These are phyloP conservation scores for Aphis gossypii DNA, from an alignment of 1,140 invertebrate species.

Conservation along the genomic window DNA sequence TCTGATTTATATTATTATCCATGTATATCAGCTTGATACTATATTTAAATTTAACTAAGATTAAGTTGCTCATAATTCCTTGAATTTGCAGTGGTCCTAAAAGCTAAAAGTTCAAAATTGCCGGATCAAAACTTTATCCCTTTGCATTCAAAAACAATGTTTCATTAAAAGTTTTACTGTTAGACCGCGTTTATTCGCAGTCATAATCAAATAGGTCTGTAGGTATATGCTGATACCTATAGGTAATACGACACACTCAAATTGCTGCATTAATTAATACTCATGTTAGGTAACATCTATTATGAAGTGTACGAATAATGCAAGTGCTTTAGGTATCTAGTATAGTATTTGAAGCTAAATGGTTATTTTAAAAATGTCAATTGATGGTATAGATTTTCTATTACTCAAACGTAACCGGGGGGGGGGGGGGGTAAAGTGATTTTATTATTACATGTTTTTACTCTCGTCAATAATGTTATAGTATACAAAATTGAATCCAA, in stretches of 20 bases:
- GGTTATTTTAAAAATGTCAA: neutral
- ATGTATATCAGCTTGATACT: neutral
- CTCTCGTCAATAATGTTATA: neutral
- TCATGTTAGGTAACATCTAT: neutral
- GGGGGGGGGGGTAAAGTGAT: neutral
- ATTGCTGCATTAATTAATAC: neutral
- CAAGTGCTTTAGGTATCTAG: no score
- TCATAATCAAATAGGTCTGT: neutral
- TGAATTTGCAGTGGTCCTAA: neutral
- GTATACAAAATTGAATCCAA: neutral
- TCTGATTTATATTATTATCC: slow-evolving; percentile 14
- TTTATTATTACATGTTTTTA: neutral
- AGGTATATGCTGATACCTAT: neutral
- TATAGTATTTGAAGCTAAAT: neutral
- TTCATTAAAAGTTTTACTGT: slow-evolving; percentile 27
- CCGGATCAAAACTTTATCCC: slow-evolving; percentile 15
- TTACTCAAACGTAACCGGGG: neutral
- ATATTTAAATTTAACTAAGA: slow-evolving; percentile 30
- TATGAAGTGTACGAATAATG: neutral
- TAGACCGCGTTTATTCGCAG: neutral
- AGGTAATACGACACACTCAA: neutral
- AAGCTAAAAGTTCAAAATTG: neutral
- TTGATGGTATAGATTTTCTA: neutral
- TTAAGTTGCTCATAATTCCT: slow-evolving; percentile 10
- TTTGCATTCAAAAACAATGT: slow-evolving; percentile 27